Evolutionary conservation across 2,113 vertebrate genomes (phyloP).

Genomic region (Prunella fulvescens): DNA sequence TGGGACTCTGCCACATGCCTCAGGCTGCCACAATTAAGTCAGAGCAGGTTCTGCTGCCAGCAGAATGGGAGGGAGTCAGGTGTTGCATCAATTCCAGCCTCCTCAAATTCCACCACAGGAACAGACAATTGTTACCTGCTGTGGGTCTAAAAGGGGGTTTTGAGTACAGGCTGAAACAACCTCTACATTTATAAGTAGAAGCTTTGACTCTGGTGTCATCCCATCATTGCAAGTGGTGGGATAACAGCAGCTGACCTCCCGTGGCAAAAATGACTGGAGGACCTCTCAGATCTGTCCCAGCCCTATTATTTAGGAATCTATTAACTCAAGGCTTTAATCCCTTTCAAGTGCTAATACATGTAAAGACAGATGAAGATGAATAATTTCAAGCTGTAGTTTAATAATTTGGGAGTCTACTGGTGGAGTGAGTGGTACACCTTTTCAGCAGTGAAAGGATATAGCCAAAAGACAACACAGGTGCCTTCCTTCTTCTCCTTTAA

Average conservation of each 20-base stretch:
- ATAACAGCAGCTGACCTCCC: not conserved
- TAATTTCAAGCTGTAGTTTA: not conserved
- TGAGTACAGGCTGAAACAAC: not conserved
- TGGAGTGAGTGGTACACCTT: not conserved
- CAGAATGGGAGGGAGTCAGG: not conserved
- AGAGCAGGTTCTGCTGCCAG: not conserved
- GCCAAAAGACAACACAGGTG: not conserved
- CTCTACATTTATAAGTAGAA: not conserved
- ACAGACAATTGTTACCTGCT: not conserved
- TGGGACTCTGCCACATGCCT: not conserved
- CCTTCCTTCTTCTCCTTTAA: constrained; percentile 42
- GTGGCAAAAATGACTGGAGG: not conserved
- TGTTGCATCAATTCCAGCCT: not conserved
- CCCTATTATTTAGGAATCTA: not conserved
- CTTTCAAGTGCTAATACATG: not conserved
- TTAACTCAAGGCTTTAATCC: not conserved
- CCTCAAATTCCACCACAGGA: not conserved
- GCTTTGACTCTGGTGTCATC: not conserved
- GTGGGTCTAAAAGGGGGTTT: not conserved
- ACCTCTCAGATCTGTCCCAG: not conserved
- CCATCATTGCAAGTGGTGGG: not conserved
- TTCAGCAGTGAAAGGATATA: not conserved
- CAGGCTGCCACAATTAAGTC: not conserved
- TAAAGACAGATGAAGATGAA: not conserved
- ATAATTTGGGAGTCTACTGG: not conserved